These are phyloP conservation scores for Momotus momota DNA, from an alignment of 2,797 vertebrate genomes.

Conservation along the genomic window DNA sequence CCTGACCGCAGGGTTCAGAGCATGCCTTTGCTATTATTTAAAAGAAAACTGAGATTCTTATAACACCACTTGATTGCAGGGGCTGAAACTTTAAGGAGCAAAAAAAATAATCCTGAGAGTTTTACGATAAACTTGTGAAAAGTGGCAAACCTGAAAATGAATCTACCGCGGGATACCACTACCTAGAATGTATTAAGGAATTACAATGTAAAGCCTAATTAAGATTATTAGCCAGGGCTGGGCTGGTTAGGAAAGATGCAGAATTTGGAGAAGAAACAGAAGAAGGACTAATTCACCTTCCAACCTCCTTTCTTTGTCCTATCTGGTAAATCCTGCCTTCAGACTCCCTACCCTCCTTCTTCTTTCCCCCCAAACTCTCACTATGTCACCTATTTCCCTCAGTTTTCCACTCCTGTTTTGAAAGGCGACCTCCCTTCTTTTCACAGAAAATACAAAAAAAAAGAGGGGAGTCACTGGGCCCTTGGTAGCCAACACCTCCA, in stretches of 20 bases:
- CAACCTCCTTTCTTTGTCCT: not conserved
- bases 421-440: not conserved
- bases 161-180: not conserved
- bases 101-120: not conserved
- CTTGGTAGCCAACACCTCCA: not conserved
- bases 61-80: not conserved
- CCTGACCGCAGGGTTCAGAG: rapidly evolving
- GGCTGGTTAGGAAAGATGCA: not conserved
- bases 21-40: not conserved
- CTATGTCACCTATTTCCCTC: not conserved
- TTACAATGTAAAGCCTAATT: not conserved
- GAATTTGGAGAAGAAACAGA: not conserved
- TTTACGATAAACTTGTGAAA: conserved; percentile 37
- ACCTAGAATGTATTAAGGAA: conserved; percentile 22
- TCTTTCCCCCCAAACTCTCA: not conserved
- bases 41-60: not conserved
- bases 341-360: not conserved
- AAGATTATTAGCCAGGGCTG: not conserved
- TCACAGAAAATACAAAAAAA: not conserved
- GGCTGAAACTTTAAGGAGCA: not conserved
- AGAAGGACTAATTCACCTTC: not conserved
- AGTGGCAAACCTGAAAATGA: conserved; percentile 1
- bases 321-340: not conserved
- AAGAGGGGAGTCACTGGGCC: not conserved
- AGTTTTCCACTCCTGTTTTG: not conserved